A percentile compares a stretch with the other conserved stretches of the same genome.
These are phyloP conservation scores for Lacerta agilis DNA, from an alignment of 2,797 vertebrate genomes.

Conservation along the genomic window DNA sequence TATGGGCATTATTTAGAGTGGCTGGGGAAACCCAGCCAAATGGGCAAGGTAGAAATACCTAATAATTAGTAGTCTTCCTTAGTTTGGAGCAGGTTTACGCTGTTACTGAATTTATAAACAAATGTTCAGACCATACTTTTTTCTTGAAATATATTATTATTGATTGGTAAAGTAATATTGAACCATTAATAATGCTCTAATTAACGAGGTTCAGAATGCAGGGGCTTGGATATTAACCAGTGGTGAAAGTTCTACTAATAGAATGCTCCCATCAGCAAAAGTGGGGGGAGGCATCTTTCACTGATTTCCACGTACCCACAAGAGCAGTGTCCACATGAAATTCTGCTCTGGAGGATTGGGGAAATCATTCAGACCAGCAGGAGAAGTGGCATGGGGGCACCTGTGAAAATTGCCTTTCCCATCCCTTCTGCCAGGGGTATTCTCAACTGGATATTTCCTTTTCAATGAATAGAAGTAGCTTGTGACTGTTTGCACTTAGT, in stretches of 20 bases:
- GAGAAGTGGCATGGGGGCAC: not conserved
- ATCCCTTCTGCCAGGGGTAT: not conserved
- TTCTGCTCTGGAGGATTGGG: not conserved
- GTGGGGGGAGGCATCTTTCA: not conserved
- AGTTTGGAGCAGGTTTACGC: slow-evolving; percentile 1
- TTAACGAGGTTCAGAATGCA: not conserved
- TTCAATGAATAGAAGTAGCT: not conserved
- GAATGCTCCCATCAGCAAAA: too few species aligned
- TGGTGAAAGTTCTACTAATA: not conserved
- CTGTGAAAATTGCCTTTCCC: not conserved
- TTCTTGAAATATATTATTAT: not conserved
- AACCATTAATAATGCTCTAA: not conserved
- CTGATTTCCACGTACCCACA: not conserved
- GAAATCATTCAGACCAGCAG: too few species aligned
- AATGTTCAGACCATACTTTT: not conserved
- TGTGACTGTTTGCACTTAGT: not conserved
- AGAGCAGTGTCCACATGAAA: not conserved
- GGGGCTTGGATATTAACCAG: not conserved
- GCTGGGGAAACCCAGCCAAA: not conserved
- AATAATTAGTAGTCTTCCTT: slow-evolving; percentile 15
- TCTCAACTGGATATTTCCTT: not conserved
- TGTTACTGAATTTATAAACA: not conserved
- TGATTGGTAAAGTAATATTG: not conserved
- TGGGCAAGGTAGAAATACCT: too few species aligned
- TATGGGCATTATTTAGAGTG: not conserved